These are phyloP conservation scores for Rhadinocentrus ornatus DNA, from an alignment of 2,797 vertebrate species.

Conservation along the genomic window DNA sequence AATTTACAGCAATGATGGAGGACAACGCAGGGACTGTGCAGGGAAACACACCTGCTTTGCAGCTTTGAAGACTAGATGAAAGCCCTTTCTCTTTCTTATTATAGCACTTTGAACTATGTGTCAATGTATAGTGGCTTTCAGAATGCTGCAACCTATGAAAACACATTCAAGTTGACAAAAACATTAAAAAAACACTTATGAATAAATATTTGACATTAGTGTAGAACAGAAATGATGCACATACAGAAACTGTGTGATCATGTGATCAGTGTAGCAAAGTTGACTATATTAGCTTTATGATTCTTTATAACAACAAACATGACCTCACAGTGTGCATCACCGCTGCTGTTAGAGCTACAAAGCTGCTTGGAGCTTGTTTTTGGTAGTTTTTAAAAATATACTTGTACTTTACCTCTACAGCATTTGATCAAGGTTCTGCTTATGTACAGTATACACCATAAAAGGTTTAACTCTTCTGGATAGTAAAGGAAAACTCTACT, in stretches of 20 bases:
- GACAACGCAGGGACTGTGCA: constrained; percentile 64
- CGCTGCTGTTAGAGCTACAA: not conserved
- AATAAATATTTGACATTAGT: not conserved
- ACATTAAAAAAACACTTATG: not conserved
- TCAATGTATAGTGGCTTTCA: constrained; percentile 7
- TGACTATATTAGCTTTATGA: not conserved
- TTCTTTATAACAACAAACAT: not conserved
- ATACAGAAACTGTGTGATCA: not conserved
- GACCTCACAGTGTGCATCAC: not conserved
- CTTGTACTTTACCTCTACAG: not conserved
- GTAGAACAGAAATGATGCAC: not conserved
- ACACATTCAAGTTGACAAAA: constrained; percentile 1
- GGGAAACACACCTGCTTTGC: constrained; percentile 77
- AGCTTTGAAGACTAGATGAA: constrained; percentile 84
- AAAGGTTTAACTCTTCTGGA: constrained; percentile 31
- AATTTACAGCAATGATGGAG: constrained; percentile 42
- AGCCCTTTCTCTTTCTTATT: constrained; percentile 71
- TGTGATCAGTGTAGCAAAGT: not conserved
- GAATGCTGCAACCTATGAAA: constrained; percentile 1
- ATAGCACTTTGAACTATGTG: constrained; percentile 72
- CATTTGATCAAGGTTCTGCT: not conserved
- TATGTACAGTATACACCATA: not conserved
- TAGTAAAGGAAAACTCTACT: constrained; percentile 3
- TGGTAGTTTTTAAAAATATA: no score
- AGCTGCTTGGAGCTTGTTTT: not conserved